Conservation (phyloP, 2,797 vertebrate species). For the Brachyrhaphis roseni region DNA sequence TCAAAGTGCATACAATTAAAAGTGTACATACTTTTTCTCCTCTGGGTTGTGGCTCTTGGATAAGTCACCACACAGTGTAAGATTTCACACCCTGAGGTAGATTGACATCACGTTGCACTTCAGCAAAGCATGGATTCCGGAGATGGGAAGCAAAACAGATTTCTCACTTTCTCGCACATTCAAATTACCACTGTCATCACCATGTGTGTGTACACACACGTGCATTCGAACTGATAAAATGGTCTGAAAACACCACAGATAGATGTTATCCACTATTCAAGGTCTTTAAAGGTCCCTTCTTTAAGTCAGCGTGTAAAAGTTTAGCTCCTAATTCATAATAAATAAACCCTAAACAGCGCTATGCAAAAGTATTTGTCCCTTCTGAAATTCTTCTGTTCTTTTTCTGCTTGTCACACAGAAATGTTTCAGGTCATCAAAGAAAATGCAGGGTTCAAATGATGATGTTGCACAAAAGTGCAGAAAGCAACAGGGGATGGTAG, state of each 20-base stretch:
- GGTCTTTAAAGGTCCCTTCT: not conserved
- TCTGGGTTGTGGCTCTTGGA: slow-evolving; percentile 30
- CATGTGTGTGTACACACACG: not conserved
- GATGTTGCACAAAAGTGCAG: not conserved
- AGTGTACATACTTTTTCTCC: slow-evolving; percentile 36
- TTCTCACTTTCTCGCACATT: not conserved
- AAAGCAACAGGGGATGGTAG: too few species aligned
- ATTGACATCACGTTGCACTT: slow-evolving; percentile 43
- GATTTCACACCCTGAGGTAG: slow-evolving; percentile 5
- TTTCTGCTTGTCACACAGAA: not conserved
- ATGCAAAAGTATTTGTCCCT: not conserved
- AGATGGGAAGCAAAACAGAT: slow-evolving; percentile 2
- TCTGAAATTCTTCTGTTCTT: not conserved
- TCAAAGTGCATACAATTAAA: not conserved
- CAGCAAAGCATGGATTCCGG: slow-evolving; percentile 4
- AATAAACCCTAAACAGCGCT: not conserved
- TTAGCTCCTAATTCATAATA: not conserved
- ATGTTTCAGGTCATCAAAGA: not conserved
- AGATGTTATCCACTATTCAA: not conserved
- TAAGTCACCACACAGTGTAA: slow-evolving; percentile 26
- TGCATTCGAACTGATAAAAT: not conserved
- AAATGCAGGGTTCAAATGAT: not conserved
- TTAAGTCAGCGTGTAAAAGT: not conserved
- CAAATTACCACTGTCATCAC: not conserved
- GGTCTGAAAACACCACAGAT: not conserved